A percentile compares a stretch with the other conserved stretches of the same genome.
Evolutionary conservation across 1,140 invertebrate species (phyloP).

Genomic region (Macrocentrus cingulum): DNA sequence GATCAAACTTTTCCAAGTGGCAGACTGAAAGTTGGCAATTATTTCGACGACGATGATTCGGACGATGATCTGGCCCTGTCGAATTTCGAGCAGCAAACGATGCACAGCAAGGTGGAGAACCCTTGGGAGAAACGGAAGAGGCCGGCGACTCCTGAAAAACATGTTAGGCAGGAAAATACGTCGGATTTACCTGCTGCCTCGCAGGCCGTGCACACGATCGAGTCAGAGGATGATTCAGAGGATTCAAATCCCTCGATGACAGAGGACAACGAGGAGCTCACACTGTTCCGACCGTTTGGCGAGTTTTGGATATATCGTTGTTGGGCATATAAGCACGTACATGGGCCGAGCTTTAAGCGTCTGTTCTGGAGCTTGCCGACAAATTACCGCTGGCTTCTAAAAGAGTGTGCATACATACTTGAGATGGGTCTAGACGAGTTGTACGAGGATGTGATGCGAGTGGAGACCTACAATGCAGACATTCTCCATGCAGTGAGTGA

Average conservation of each 20-base stretch:
- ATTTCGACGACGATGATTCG: slow-evolving; percentile 1
- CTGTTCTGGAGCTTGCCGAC: too few species aligned
- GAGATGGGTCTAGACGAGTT: too few species aligned
- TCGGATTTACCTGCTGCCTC: too few species aligned
- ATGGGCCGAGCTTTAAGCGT: too few species aligned
- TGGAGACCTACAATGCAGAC: too few species aligned
- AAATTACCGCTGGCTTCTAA: too few species aligned
- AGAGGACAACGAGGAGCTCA: slow-evolving; percentile 7
- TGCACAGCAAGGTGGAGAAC: neutral
- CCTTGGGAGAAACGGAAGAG: neutral
- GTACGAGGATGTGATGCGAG: too few species aligned
- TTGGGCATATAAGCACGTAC: too few species aligned
- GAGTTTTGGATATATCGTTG: slow-evolving; percentile 53
- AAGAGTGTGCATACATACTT: too few species aligned
- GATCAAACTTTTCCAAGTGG: slow-evolving; percentile 38
- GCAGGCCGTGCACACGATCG: too few species aligned
- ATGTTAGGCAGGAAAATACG: too few species aligned
- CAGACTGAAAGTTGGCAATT: slow-evolving; percentile 37
- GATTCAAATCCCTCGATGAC: neutral
- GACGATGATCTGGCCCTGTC: slow-evolving; percentile 12
- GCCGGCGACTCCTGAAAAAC: slow-evolving; percentile 21
- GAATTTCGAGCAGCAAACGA: slow-evolving; percentile 7
- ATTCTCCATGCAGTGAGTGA: too few species aligned
- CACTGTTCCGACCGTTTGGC: slow-evolving; percentile 41
- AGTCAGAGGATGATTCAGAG: slow-evolving; percentile 32